phyloP scores from a whole-genome alignment of 2,113 vertebrate genomes.

The Deroptyus accipitrinus region DNA sequence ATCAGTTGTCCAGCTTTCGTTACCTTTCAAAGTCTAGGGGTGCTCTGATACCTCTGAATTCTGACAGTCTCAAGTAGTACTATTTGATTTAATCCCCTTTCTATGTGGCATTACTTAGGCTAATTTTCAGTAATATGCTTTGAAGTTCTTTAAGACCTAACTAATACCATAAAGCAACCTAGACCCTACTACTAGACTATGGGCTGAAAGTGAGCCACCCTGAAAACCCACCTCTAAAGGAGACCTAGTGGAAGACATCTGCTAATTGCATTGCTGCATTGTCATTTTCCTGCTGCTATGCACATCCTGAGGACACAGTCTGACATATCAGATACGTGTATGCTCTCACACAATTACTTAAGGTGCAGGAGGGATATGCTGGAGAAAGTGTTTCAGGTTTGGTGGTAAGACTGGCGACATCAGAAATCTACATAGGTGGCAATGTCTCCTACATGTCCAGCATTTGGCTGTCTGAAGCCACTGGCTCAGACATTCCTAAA shows the following conservation, averaged over 20 bases:
- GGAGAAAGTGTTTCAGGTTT: not conserved
- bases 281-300: not conserved
- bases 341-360: not conserved
- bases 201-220: not conserved
- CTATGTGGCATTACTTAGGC: not conserved
- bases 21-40: not conserved
- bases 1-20: not conserved
- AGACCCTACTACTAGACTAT: not conserved
- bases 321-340: not conserved
- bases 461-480: not conserved
- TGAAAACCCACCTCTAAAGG: not conserved
- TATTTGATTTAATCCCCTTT: conserved; percentile 19
- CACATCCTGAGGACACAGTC: not conserved
- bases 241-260: not conserved
- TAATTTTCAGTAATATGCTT: not conserved
- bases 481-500: not conserved
- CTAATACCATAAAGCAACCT: not conserved
- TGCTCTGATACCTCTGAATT: not conserved
- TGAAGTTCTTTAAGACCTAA: not conserved
- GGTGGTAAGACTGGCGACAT: not conserved
- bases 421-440: not conserved
- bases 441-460: not conserved
- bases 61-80: not conserved
- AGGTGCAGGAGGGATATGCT: not conserved
- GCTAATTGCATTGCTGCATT: not conserved